Conservation (phyloP, 1,140 invertebrate genomes). For the Nymphalis io region DNA sequence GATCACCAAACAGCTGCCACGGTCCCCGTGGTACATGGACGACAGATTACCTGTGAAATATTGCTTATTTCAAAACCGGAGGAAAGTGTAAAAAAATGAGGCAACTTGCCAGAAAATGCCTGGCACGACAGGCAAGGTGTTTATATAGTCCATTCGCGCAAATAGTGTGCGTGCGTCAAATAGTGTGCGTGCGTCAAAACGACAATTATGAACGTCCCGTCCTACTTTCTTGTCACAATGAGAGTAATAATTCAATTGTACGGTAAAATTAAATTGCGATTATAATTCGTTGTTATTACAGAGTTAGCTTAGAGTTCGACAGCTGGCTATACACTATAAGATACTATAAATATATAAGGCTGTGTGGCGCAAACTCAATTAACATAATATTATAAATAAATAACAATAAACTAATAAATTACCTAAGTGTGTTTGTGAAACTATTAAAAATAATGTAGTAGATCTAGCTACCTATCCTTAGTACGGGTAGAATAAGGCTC, state of each 20-base stretch:
- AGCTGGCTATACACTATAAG: not conserved
- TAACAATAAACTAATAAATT: too few relatives aligned
- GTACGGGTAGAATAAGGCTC: too few relatives aligned
- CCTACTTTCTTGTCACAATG: constrained; percentile 25
- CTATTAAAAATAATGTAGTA: too few relatives aligned
- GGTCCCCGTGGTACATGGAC: constrained; percentile 28
- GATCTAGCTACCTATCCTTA: too few relatives aligned
- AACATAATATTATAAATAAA: too few relatives aligned
- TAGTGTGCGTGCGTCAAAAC: constrained; percentile 31
- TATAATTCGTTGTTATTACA: constrained; percentile 9
- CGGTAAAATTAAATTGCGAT: constrained; percentile 15
- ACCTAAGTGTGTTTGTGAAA: too few relatives aligned
- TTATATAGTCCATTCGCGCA: constrained; percentile 39
- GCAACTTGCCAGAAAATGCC: constrained; percentile 49
- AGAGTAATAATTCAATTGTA: constrained; percentile 22
- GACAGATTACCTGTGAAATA: constrained; percentile 58
- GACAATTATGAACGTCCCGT: constrained; percentile 15
- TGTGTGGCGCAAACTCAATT: not conserved
- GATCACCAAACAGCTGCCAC: constrained; percentile 40
- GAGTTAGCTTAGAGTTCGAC: not conserved
- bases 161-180: constrained; percentile 32
- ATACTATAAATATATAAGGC: not conserved
- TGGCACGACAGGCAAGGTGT: constrained; percentile 48
- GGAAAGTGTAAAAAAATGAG: constrained; percentile 39
- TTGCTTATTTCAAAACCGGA: constrained; percentile 27